phyloP scores from a whole-genome alignment of 35 echinoderm and acorn worm genomes.

The Lytechinus variegatus region DNA sequence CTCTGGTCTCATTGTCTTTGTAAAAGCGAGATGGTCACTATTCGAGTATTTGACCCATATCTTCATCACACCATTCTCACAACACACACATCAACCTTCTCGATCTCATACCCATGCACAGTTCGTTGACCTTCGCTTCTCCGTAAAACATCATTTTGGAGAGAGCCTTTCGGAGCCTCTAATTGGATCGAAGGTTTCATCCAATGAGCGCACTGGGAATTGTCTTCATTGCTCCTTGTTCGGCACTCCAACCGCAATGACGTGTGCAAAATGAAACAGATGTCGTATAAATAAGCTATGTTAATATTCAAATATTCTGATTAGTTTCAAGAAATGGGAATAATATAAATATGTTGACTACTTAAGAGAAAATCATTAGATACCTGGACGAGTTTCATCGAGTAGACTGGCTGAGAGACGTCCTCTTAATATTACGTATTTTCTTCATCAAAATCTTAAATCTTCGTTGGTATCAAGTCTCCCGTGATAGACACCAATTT shows the following conservation, averaged over 20 bases:
- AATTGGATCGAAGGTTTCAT: not conserved
- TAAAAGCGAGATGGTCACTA: too few relatives aligned
- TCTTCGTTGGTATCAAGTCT: not conserved
- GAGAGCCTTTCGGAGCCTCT: not conserved
- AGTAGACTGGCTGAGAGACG: not conserved
- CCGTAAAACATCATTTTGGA: not conserved
- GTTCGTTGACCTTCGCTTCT: not conserved
- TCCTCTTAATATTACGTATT: not conserved
- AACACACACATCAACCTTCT: not conserved
- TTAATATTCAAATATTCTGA: not conserved
- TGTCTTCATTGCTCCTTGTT: not conserved
- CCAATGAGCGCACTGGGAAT: not conserved
- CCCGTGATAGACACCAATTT: not conserved
- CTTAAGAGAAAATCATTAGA: not conserved
- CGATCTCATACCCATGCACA: not conserved
- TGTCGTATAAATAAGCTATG: not conserved
- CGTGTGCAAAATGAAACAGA: not conserved
- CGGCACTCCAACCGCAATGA: not conserved
- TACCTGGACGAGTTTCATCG: not conserved
- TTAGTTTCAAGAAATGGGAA: not conserved
- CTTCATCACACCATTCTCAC: not conserved
- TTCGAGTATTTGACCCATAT: not conserved
- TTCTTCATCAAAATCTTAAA: not conserved
- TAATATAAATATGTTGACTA: slow-evolving; percentile 17
- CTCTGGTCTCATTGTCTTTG: not conserved